Conservation (phyloP, 2,113 vertebrate genomes). For the Corynorhinus townsendii region DNA sequence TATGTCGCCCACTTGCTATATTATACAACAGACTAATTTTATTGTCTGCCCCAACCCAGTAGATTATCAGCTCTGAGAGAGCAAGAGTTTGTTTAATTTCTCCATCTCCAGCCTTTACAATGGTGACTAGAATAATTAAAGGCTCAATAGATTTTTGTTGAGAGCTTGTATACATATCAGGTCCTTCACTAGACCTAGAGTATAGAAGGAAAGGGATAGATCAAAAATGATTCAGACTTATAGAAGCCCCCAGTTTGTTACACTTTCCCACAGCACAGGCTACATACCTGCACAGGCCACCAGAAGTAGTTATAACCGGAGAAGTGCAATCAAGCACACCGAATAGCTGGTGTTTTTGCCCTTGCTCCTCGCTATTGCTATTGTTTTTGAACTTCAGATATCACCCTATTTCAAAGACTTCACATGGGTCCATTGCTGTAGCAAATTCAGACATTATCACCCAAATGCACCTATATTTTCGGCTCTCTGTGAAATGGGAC, state of each 20-base stretch:
- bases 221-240: neutral
- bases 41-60: neutral
- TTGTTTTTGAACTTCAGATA: neutral
- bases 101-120: neutral
- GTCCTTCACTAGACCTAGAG: neutral
- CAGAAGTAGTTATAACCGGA: neutral
- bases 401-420: neutral
- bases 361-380: neutral
- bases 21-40: neutral
- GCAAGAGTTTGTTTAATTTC: neutral
- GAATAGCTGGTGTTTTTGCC: neutral
- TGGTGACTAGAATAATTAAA: neutral
- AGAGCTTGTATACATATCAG: neutral
- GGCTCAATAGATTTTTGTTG: neutral
- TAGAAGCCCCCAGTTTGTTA: neutral
- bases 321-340: neutral
- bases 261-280: neutral
- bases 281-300: neutral
- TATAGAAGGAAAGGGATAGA: neutral
- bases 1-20: neutral
- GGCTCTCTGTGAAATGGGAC: neutral
- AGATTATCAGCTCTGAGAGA: neutral
- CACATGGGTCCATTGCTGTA: neutral
- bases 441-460: neutral
- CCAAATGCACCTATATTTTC: neutral